Base-by-base conservation (phyloP, 2,797 vertebrate species). In the Myotis findleyi region DNA sequence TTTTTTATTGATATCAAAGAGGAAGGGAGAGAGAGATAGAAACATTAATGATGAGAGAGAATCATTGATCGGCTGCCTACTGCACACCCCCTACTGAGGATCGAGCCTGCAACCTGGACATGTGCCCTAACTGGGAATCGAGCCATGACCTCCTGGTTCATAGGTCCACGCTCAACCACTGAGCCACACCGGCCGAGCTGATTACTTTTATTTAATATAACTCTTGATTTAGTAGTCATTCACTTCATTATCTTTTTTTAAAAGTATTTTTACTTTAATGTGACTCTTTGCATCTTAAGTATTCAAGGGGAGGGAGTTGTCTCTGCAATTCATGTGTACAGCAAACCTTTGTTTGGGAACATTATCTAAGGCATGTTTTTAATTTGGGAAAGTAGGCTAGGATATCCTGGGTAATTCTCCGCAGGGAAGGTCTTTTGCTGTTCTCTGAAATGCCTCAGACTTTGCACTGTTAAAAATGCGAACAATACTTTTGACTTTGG, bases 401-500 rank as follows among this genome's bases (percentile, higher is more conserved):
- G 55, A 17, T 33, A 41, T 47, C 76, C 59, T 89, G 38, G 66
- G 18, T 38, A 77, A 76, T 90, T 92, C 69, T 94, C 76, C 36
- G 38, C 93, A 92, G 87, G 71, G 55, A 20, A 89, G 30, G 36
- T 71, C 36, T 91, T 95, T 89, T 93, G 64, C 92, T 77, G 55
- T n/a, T 83, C 62, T 77, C 7, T 76, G 88, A 93, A 96, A 89
- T 87, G 49, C 85, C 38, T 90, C 77, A 77, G 62, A 96, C 81
- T 95, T 80, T 59, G 20, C 13, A 41, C 44, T 86, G 17, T 94
- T 92, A 90, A 90, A 95, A 66, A 47, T 83, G 20, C 86, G 93
- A 94, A 88, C 95, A 90, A 85, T 89, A 55, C 76, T 91, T 94
- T 93, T 51, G 83, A 94, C 90, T 96, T 94, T 71, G 53, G 91